A percentile compares a stretch with the other conserved stretches of the same genome.
Evolutionary conservation across 2,797 vertebrate genomes (phyloP).

Genomic region (Chrysocyon brachyurus): DNA sequence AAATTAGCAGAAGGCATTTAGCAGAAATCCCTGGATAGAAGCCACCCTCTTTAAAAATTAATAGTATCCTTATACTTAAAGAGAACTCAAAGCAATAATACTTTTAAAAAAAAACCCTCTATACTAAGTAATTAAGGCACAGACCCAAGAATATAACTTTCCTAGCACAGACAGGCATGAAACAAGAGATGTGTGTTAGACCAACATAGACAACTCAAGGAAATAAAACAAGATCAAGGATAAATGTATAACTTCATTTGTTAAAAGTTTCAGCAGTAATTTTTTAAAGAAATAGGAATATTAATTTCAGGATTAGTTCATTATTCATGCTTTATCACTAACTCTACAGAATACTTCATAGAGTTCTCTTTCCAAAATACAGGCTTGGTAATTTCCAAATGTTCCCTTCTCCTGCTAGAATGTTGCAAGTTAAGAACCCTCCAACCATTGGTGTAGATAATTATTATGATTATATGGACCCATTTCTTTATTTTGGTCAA

Average conservation of each 20-base stretch:
- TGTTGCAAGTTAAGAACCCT: background rate
- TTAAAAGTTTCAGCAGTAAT: background rate
- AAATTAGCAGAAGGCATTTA: slow-evolving; percentile 29
- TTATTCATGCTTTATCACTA: background rate
- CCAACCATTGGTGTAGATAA: background rate
- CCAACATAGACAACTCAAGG: background rate
- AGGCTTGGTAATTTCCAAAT: background rate
- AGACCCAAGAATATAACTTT: background rate
- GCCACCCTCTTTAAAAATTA: background rate
- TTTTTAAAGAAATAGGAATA: background rate
- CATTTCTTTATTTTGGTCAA: background rate
- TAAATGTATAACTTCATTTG: background rate
- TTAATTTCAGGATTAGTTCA: slow-evolving; percentile 2
- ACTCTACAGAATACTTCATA: background rate
- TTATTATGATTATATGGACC: background rate
- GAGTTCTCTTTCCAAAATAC: slow-evolving; percentile 32
- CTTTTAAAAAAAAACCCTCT: background rate
- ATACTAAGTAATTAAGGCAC: background rate
- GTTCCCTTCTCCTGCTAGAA: background rate
- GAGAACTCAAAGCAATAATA: slow-evolving; percentile 29
- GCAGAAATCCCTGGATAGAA: slow-evolving; percentile 6
- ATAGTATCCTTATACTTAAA: background rate
- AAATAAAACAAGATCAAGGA: background rate
- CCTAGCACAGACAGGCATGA: background rate
- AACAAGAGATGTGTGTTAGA: background rate